A percentile compares a stretch with the other conserved stretches of the same genome.
Evolutionary conservation across 2,888 invertebrate genomes (phyloP).

Genomic region (Phymatocera aterrima): DNA sequence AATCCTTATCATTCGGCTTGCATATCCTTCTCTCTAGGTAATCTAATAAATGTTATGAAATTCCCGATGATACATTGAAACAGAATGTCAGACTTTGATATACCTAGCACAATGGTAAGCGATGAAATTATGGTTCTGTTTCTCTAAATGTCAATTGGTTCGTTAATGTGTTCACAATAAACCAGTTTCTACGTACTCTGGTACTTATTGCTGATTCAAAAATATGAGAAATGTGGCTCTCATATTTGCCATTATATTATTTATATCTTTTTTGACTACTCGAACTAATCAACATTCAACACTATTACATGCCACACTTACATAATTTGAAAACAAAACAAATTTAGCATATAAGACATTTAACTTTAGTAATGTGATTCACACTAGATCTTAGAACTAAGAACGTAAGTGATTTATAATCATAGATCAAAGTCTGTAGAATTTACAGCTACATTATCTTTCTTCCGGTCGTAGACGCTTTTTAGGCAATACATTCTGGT

Average conservation of each 20-base stretch:
- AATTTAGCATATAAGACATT: conserved; percentile 15
- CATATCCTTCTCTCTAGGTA: neutral
- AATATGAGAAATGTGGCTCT: neutral
- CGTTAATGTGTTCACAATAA: neutral
- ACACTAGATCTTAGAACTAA: neutral
- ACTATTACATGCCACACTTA: neutral
- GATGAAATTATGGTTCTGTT: conserved; percentile 1
- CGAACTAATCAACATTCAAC: conserved; percentile 5
- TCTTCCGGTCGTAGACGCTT: neutral
- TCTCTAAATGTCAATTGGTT: conserved; percentile 5
- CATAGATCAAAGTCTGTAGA: neutral
- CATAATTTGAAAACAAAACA: neutral
- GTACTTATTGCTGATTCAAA: conserved; percentile 8
- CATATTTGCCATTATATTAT: conserved; percentile 7
- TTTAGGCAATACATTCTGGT: neutral
- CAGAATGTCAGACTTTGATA: neutral
- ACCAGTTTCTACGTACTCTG: conserved; percentile 10
- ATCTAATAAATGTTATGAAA: neutral
- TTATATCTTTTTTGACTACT: neutral
- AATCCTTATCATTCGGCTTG: neutral
- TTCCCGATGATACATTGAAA: neutral
- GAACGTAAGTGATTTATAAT: neutral
- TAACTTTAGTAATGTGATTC: conserved; percentile 24
- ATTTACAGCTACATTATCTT: conserved; percentile 1
- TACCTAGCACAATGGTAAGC: neutral